Percentiles rank a stretch among this genome's conserved stretches.
Evolutionary conservation across 1,140 invertebrate genomes (phyloP).

Genomic region (Hermetia illucens): DNA sequence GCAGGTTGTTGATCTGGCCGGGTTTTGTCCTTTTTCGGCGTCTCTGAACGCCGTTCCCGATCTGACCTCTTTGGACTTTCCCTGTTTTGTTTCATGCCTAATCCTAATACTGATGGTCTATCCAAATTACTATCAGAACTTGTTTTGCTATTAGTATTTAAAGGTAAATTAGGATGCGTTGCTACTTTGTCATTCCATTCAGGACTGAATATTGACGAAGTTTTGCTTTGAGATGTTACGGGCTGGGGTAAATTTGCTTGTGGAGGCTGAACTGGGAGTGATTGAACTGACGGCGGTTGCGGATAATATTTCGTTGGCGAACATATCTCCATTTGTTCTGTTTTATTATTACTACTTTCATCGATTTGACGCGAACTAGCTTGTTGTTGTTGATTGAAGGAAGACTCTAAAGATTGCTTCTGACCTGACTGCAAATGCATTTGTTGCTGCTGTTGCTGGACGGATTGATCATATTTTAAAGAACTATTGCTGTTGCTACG

Average conservation of each 20-base stretch:
- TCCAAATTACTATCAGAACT: background rate
- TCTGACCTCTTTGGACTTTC: slow-evolving; percentile 8
- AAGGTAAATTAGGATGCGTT: too few relatives aligned
- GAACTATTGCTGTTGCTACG: background rate
- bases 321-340: slow-evolving; percentile 4
- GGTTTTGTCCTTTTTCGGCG: slow-evolving; percentile 10
- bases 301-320: slow-evolving; percentile 4
- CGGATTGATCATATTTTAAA: background rate
- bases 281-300: background rate
- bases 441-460: background rate
- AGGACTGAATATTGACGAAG: slow-evolving; percentile 24
- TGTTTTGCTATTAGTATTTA: too few relatives aligned
- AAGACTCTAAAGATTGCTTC: slow-evolving; percentile 3
- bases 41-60: slow-evolving; percentile 1
- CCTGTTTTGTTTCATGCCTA: slow-evolving; percentile 1
- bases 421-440: background rate
- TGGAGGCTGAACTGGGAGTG: slow-evolving; percentile 1
- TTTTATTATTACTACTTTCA: background rate
- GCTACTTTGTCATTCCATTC: slow-evolving; percentile 25
- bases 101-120: background rate
- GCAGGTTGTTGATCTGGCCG: slow-evolving; percentile 3
- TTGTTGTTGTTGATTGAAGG: slow-evolving; percentile 3
- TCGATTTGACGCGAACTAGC: background rate
- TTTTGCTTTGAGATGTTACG: slow-evolving; percentile 10
- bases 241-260: too few relatives aligned